phyloP scores from a whole-genome alignment of 2,888 invertebrate genomes.

The Trachelus troglodyta region DNA sequence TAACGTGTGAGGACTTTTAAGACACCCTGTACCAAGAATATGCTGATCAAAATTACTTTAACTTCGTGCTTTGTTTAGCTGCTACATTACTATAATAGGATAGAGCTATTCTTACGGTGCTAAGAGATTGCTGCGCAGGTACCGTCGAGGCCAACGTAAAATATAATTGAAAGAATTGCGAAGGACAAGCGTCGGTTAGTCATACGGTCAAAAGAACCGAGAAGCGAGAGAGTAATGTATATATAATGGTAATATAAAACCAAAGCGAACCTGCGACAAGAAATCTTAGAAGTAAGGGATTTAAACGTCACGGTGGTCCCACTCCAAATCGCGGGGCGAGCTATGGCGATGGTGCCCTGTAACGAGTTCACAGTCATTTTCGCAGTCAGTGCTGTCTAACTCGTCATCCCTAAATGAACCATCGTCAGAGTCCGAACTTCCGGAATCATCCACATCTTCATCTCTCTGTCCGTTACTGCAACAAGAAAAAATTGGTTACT shows the following conservation, averaged over 20 bases:
- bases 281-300: neutral
- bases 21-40: no score
- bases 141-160: no score
- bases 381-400: constrained; percentile 61
- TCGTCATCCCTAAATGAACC: constrained; percentile 64
- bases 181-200: no score
- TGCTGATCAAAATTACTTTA: no score
- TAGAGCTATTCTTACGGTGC: no score
- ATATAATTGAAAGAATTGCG: no score
- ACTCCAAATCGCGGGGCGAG: constrained; percentile 61
- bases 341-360: constrained; percentile 49
- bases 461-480: constrained; percentile 44
- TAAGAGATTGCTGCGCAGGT: no score
- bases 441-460: constrained; percentile 61
- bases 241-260: neutral
- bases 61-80: no score
- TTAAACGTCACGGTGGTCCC: constrained; percentile 65
- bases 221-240: constrained; percentile 24
- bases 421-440: constrained; percentile 62
- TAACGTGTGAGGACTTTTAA: no score
- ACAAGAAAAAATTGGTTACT: no score
- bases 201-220: constrained; percentile 30
- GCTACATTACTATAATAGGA: no score
- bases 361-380: constrained; percentile 60
- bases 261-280: neutral